A percentile compares a stretch with the other conserved stretches of the same genome.
phyloP scores from a whole-genome alignment of 2,888 invertebrate species.

The Nomada fabriciana region DNA sequence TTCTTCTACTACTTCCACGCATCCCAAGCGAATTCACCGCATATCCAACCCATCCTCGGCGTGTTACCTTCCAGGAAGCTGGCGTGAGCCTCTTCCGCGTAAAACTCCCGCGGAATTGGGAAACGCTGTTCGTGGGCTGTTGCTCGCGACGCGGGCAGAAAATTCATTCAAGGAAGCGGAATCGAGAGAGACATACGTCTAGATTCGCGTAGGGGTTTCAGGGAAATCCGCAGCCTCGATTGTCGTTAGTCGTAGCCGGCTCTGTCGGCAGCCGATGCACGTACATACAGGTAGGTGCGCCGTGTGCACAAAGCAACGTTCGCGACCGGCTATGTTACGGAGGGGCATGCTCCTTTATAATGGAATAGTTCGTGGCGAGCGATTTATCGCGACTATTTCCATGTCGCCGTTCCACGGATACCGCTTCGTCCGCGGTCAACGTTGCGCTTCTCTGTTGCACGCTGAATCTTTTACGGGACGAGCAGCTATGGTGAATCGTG shows the following conservation, averaged over 20 bases:
- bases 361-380: conserved; percentile 82
- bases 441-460: conserved; percentile 53
- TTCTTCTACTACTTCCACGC: background rate
- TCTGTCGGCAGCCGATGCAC: conserved; percentile 68
- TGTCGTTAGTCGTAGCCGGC: conserved; percentile 68
- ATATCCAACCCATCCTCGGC: conserved; percentile 21
- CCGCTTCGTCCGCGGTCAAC: conserved; percentile 68
- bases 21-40: conserved; percentile 42
- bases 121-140: conserved; percentile 40
- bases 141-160: conserved; percentile 28
- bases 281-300: conserved; percentile 67
- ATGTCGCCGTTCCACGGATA: conserved; percentile 76
- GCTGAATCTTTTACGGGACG: conserved; percentile 59
- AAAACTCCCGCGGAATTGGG: conserved; percentile 57
- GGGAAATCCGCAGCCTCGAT: conserved; percentile 66
- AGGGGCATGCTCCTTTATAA: conserved; percentile 80
- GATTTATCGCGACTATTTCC: conserved; percentile 83
- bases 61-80: conserved; percentile 38
- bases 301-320: conserved; percentile 76
- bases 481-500: conserved; percentile 53
- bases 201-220: conserved; percentile 61
- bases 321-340: conserved; percentile 73
- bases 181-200: conserved; percentile 49
- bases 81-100: conserved; percentile 6
- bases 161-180: conserved; percentile 59